These are phyloP conservation scores for Lycaena phlaeas DNA, from an alignment of 2,888 invertebrate genomes.

Conservation along the genomic window DNA sequence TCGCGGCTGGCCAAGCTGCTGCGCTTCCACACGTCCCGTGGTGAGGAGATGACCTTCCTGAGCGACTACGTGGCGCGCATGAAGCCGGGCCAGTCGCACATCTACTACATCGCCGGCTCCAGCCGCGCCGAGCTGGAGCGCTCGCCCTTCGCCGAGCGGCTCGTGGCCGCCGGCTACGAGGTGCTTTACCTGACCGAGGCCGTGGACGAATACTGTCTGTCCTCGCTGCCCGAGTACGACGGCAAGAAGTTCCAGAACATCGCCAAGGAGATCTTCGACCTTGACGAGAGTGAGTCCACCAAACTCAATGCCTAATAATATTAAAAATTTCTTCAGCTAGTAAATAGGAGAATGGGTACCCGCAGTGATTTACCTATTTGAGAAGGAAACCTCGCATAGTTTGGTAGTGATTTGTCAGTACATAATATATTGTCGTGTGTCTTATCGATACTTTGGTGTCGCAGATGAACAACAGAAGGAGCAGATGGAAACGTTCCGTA, in stretches of 20 bases:
- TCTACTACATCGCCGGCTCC: conserved; percentile 97
- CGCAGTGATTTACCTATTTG: too few relatives aligned
- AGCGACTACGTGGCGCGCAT: conserved; percentile 94
- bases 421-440: too few relatives aligned
- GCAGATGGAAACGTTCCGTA: conserved; percentile 82
- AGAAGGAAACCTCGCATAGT: too few relatives aligned
- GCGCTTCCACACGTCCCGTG: conserved; percentile 88
- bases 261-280: conserved; percentile 96
- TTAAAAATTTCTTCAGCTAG: too few relatives aligned
- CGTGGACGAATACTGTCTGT: conserved; percentile 98
- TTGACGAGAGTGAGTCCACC: conserved; percentile 81
- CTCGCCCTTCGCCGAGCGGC: conserved; percentile 96
- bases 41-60: conserved; percentile 79
- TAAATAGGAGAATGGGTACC: too few relatives aligned
- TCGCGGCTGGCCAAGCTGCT: conserved; percentile 96
- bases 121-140: conserved; percentile 87
- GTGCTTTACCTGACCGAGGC: conserved; percentile 95
- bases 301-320: too few relatives aligned
- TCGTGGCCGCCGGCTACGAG: conserved; percentile 94
- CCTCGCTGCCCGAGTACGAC: conserved; percentile 97
- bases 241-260: conserved; percentile 99
- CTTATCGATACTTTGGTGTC: not conserved
- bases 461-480: conserved; percentile 78
- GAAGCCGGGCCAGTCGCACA: conserved; percentile 94
- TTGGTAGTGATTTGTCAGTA: not conserved